These are phyloP conservation scores for Agapornis canus DNA, from an alignment of 2,797 vertebrate genomes.

Conservation along the genomic window DNA sequence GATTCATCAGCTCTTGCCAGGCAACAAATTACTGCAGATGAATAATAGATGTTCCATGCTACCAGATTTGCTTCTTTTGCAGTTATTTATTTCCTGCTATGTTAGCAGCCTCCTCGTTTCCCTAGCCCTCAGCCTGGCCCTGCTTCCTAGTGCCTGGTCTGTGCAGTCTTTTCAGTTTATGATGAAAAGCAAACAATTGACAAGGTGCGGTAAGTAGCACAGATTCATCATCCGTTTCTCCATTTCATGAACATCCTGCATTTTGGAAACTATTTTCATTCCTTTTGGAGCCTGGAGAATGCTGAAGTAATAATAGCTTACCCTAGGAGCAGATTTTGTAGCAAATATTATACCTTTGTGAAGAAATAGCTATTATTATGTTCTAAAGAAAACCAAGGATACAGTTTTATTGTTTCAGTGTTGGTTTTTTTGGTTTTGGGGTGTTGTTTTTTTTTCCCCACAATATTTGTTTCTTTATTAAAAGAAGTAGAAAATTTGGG, in stretches of 20 bases:
- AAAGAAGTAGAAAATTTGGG: neutral
- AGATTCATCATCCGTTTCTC: neutral
- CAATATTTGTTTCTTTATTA: neutral
- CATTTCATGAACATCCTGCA: neutral
- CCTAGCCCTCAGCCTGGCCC: neutral
- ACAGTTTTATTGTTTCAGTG: neutral
- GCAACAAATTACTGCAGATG: neutral
- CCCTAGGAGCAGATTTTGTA: slow-evolving; percentile 38
- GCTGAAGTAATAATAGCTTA: slow-evolving; percentile 42
- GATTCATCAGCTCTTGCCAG: slow-evolving; percentile 11
- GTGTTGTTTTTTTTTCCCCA: fast-evolving
- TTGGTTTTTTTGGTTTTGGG: neutral
- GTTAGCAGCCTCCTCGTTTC: neutral
- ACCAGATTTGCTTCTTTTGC: neutral
- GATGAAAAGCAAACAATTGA: neutral
- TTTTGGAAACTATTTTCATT: slow-evolving; percentile 39
- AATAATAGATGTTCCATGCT: neutral
- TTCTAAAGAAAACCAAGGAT: neutral
- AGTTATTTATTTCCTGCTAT: neutral
- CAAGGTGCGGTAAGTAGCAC: neutral
- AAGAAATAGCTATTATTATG: slow-evolving; percentile 24
- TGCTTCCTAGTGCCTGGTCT: neutral
- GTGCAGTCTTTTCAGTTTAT: neutral
- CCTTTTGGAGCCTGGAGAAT: slow-evolving; percentile 17
- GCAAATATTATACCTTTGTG: slow-evolving; percentile 3